Evolutionary conservation across 2,797 vertebrate species (phyloP), one percentile per base, ranked within the genome.

Genomic region (Darevskia nairensis): DNA sequence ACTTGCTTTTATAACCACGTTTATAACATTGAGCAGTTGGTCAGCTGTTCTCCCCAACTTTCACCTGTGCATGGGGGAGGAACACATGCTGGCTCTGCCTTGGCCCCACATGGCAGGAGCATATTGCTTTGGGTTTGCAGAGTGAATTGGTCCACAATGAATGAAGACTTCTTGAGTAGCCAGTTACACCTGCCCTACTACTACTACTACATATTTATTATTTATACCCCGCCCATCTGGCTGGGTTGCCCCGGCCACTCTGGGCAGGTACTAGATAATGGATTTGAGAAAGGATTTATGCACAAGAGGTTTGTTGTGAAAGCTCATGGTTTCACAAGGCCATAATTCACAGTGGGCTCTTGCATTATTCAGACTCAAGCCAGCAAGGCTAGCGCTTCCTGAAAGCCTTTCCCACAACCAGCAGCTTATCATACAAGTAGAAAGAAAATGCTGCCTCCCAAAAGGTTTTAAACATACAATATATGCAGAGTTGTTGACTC

Each of bases 401-500:
- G 39, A 27, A 74, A 82, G 61, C 19, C 7, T 46, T 46, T 15
- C 17, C 29, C 32, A 15, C 78, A 44, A 9, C 29, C 29, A 8
- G 4, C 23, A 92, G 11, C 2, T 61, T 25, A 2, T 46, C 46
- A 61, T 74, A 39, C 89, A 64, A 64, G 61, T 23, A 44, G 81
- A 11, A 69, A 89, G 2, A 8, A 64, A 80, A 1, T 75, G 29
- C 21, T 87, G 69, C 50, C 32, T 85, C 90, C 89, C 84, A 91
- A 84, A 82, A 92, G 88, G 85, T 89, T 92, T 55, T 87, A 94
- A 93, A 96, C 97, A 97, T 95, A 99, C 99, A 94, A 99, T 97
- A 94, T 99, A 99, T 76, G 99, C 99, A 27, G 99, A 98, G 89
- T 99, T 99, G 96, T 99, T 99, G 95, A 99, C 97, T 46, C 99